Base-by-base conservation (phyloP, 2,888 invertebrate species). In the Tribolium freemani region DNA sequence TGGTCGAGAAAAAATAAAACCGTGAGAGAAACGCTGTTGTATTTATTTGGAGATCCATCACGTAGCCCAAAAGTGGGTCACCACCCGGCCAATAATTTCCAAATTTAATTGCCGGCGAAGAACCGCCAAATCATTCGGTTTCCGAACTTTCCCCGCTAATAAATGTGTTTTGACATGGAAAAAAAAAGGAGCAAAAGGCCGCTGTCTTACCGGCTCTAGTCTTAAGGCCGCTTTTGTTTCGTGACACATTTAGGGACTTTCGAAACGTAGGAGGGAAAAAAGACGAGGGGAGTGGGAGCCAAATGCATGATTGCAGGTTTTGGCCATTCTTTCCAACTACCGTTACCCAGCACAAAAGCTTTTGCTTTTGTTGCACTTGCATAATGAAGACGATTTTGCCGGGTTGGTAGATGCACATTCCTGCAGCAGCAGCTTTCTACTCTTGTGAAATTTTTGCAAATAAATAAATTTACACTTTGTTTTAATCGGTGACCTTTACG, bases 51-150 rank as follows among this genome's bases (percentile, higher is more conserved):
- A 69, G 31, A 69, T 69, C 69, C 69, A 69, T 69, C 69, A 69
- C 51, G 60, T 30, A 6, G 31, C 20, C 45, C 21, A 77, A 77
- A 80, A 80, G 80, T 80, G 70, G 80, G 80, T 81, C 81, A 76
- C 71, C 77, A 79, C 79, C 75, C 77, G 77, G 77, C 79, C 77
- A 72, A 80, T 80, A 79, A 81, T 81, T 80, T 81, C 79, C 80
- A 79, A 78, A 78, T 79, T 79, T 81, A 81, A 81, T 82, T 80
- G 81, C 64, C 31, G 20, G 31, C 75, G 54, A 64, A 74, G 76
- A 76, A 76, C 75, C 72, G 76, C 75, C 75, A 77, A 78, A 78
- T 77, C 72, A 69, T 72, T 50, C 48, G 71, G 8, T 38, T 44
- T 21, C n/a, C 46, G 63, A 72, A 72, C 72, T 72, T 72, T 72